Base-by-base conservation (phyloP, 1,140 invertebrate genomes). In the Hyposmocoma kahamanoa region DNA sequence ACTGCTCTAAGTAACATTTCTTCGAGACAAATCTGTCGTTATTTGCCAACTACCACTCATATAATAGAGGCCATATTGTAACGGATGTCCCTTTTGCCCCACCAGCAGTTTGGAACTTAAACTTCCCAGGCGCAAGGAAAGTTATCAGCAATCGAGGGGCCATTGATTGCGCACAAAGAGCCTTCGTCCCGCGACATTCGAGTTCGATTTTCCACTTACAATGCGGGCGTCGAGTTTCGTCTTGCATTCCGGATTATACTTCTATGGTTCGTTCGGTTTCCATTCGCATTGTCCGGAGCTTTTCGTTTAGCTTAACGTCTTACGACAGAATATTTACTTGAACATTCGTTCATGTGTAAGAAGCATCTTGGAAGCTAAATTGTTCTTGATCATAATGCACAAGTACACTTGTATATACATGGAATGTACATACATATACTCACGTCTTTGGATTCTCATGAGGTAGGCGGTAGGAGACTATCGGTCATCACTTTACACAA, bases 101-200 rank as follows among this genome's bases (percentile, higher is more conserved):
- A 52, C 48, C 53, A 64, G 62, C 64, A 64, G 63, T 72, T 72
- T 63, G 53, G 46, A 81, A 79, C 69, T 79, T 61, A 69, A 79
- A 75, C 70, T 81, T 71, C 41, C 48, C 54, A 56, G 62, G 74
- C 62, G 67, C 58, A 73, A 82, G 77, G 74, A 82, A 84, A 84
- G 71, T 82, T 84, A 82, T 80, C 78, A 82, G 74, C 74, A 80
- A 82, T 82, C 72, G 72, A 71, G 71, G 71, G 64, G 50, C 72
- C 72, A 82, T 80, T 84, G 78, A 84, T 81, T 77, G 78, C 62
- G 69, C 72, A 77, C 80, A 84, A 81, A 84, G 78, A 63, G 61
- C 64, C 76, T 74, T 76, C 74, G 74, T 77, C 67, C 81, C 69
- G 74, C 74, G 78, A 84, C 76, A 84, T 78, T 77, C 65, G 52